Evolutionary conservation across 1,140 invertebrate genomes (phyloP).

Genomic region (Drosophila gunungcola): DNA sequence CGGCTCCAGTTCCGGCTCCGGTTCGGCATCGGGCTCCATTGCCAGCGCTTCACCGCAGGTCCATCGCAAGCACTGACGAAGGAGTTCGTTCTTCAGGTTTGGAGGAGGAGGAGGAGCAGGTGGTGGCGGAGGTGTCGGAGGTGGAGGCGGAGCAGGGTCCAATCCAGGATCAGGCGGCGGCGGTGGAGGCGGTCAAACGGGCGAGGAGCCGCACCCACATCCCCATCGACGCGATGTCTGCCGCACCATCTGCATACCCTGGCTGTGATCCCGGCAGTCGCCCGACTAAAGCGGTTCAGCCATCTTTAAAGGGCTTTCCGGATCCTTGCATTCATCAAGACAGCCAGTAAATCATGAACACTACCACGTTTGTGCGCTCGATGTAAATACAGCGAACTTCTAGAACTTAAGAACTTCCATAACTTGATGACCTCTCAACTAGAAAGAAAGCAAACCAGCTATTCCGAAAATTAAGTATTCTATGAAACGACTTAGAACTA

Average conservation of each 20-base stretch:
- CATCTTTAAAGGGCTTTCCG: not conserved
- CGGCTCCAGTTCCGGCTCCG: constrained; percentile 35
- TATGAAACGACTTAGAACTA: too few relatives aligned
- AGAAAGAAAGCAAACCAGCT: not conserved
- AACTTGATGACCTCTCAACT: not conserved
- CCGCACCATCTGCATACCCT: constrained; percentile 80
- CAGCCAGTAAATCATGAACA: not conserved
- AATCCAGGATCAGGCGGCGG: constrained; percentile 26
- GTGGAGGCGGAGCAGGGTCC: constrained; percentile 1
- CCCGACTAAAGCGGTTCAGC: constrained; percentile 2
- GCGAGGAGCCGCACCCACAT: constrained; percentile 70
- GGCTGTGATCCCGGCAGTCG: constrained; percentile 56
- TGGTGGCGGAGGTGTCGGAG: constrained; percentile 1
- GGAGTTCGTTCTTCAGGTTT: constrained; percentile 83
- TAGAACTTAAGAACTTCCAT: not conserved
- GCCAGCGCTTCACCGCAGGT: constrained; percentile 67
- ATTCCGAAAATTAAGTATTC: too few relatives aligned
- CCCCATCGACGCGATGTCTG: constrained; percentile 72
- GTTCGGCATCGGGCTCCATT: constrained; percentile 41
- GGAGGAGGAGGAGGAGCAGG: constrained; percentile 33
- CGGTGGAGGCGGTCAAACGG: constrained; percentile 66
- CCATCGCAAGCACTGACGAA: constrained; percentile 84
- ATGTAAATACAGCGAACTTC: not conserved
- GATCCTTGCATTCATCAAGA: not conserved
- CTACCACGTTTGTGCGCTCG: not conserved